Base-by-base conservation (phyloP, 35 echinoderm and acorn worm species). In the Anneissia japonica region DNA sequence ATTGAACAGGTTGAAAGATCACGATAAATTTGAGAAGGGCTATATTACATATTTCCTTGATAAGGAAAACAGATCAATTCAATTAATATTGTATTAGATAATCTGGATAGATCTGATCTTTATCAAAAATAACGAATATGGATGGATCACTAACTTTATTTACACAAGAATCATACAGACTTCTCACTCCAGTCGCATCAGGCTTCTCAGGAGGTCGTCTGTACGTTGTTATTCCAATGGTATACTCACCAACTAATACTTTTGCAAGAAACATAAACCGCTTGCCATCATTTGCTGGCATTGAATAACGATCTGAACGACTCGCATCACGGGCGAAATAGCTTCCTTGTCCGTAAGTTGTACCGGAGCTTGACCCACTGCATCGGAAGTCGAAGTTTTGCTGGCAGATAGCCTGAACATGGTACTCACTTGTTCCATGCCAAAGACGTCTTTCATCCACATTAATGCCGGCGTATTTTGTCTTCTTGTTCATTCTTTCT, bases 321-420 rank as follows among this genome's bases (percentile, higher is more conserved):
- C 34, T 84, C 4, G 88, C 88, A 35, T 76, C 46, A 2, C 81
- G 26, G 11, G 88, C 88, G 39, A 90, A 90, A 75, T 90, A 90
- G 34, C 56, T 84, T 5, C 88, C 88, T 36, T 90, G 73, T n/a
- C 88, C 88, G 19, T 84, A 90, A 4, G 46, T 72, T 11, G 88
- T 90, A 0, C 88, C 88, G 31, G 79, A 81, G 46, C 73, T 84
- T 16, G 74, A 76, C 28, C 88, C 88, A 77, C 88, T 84, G 37
- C 83, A 46, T 74, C 88, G 77, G 36, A 73, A 90, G 82, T 90
- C 88, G 35, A 90, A 90, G 73, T 90, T 90, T 39, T 90, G 88
- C n/a, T 74, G 81, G 46, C 88, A 84, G 32, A 90, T 90, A 30
- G 81, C 74, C 30, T 79, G 73, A 16, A 40, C 28, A 16, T 75